phyloP scores from a whole-genome alignment of 2,797 vertebrate species.

The Molossus alvarezi region DNA sequence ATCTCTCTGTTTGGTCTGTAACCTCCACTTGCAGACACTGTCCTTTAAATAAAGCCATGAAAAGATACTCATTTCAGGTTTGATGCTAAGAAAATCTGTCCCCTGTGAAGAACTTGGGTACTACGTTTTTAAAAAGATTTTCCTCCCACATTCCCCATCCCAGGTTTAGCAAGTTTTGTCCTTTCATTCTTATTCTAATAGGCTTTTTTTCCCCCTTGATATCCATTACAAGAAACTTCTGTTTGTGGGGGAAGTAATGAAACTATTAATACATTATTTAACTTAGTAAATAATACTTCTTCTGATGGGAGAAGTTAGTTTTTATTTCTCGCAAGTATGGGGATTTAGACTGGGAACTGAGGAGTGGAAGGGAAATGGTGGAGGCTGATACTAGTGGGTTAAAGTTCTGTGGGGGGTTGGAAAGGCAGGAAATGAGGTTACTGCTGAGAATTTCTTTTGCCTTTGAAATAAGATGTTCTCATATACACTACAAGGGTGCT shows the following conservation, averaged over 20 bases:
- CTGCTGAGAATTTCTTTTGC: neutral
- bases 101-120: neutral
- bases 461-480: neutral
- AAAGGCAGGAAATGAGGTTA: neutral
- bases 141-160: neutral
- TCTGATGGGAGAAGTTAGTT: neutral
- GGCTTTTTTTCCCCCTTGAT: neutral
- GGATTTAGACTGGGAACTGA: neutral
- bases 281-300: neutral
- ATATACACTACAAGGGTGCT: neutral
- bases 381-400: neutral
- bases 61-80: neutral
- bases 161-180: neutral
- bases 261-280: conserved; percentile 13
- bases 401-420: neutral
- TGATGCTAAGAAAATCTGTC: conserved; percentile 3
- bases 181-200: conserved; percentile 45
- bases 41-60: conserved; percentile 39
- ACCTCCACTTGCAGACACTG: neutral
- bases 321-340: neutral
- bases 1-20: conserved; percentile 48
- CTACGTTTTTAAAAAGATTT: neutral
- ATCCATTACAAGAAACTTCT: conserved; percentile 1
- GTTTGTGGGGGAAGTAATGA: neutral
- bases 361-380: neutral